Evolutionary conservation across 2,888 invertebrate species (phyloP).

Genomic region (Hydroisotoma schaefferi): DNA sequence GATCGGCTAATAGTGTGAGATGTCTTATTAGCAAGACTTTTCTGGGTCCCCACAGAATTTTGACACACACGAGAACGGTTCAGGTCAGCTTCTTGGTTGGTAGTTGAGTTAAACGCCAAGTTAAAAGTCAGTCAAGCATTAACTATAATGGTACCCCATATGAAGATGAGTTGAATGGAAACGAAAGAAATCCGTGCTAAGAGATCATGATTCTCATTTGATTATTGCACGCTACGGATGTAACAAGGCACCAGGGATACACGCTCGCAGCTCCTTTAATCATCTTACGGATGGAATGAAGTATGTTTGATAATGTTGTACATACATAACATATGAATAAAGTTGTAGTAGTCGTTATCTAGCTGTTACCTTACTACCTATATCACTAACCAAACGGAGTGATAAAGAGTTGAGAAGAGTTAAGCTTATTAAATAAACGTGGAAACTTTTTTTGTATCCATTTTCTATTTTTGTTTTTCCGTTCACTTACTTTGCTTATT

Average conservation of each 20-base stretch:
- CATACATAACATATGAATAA: too few species aligned
- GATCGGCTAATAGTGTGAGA: too few species aligned
- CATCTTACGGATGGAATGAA: not conserved
- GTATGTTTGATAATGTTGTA: not conserved
- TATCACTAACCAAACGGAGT: too few species aligned
- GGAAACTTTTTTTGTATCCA: slow-evolving; percentile 6
- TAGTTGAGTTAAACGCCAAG: too few species aligned
- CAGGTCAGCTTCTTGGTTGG: too few species aligned
- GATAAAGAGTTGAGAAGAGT: too few species aligned
- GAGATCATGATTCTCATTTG: slow-evolving; percentile 29
- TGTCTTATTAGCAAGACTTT: too few species aligned
- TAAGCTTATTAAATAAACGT: not conserved
- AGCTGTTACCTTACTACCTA: too few species aligned
- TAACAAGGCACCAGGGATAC: not conserved
- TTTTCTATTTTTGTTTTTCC: not conserved
- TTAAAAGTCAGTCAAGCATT: slow-evolving; percentile 9
- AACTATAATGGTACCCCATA: slow-evolving; percentile 9
- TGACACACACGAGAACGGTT: too few species aligned
- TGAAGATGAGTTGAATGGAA: slow-evolving; percentile 1
- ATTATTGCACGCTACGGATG: slow-evolving; percentile 13
- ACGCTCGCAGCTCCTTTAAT: not conserved
- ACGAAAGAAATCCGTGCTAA: slow-evolving; percentile 16
- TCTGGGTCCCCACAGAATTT: too few species aligned
- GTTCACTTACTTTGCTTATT: not conserved
- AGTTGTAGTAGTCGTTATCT: too few species aligned